Evolutionary conservation across 2,888 invertebrate species (phyloP), one percentile per base, ranked within the genome.

Genomic region (Ochropleura plecta): DNA sequence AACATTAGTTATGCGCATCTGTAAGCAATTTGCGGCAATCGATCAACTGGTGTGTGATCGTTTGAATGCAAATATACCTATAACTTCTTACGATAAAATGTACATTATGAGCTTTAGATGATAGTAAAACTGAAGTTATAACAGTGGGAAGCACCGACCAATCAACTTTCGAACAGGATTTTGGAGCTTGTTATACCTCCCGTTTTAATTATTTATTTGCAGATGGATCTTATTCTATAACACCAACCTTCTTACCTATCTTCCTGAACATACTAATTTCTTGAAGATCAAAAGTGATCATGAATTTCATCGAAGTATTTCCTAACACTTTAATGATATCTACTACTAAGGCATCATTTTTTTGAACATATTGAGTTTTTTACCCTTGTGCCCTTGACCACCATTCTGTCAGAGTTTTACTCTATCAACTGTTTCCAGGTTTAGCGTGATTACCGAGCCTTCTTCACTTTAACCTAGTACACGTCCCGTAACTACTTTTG

Each of bases 1-100:
- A 66, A 55, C 79, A 60, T 80, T 83, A 74, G 81, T 64, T 79
- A 83, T 83, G 79, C 83, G 60, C 66, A 79, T 83, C 70, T 81
- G 81, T 60, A 57, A 69, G 68, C 69, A 68, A 80, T 80, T 82
- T 82, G 55, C 60, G 48, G 73, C 64, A 42, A 82, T 82, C 79
- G 79, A 81, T 81, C 78, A 82, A 46, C 40, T 46, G 48, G 63
- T 30, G 64, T 68, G 59, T 78, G 64, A 60, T 78, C 57, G 55
- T 68, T 55, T 73, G 49, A 53, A 82, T 78, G 82, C 59, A 73
- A 78, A 78, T 74, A 46, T 51, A 51, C 10, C 9, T 79, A 62
- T 53, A 79, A n/a, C 51, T 63, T 62, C 14, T 16, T 42, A 20
- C 18, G 60, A 51, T 59, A 40, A 18, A 2, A 30, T 30, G 30